These are phyloP conservation scores for Plebejus melissa DNA, from an alignment of 2,888 invertebrate species.

Conservation along the genomic window DNA sequence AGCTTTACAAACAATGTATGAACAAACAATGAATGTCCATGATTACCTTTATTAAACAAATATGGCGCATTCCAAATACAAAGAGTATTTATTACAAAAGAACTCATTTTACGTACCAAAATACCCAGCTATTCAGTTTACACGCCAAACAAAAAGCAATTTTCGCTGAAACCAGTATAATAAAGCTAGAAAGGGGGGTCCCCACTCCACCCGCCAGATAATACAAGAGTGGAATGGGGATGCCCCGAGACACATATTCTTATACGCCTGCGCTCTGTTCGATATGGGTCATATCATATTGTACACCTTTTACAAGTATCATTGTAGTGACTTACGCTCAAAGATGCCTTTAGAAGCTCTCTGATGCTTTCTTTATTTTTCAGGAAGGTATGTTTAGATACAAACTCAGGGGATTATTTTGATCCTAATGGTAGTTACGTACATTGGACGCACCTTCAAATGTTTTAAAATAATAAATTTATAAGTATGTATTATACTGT, in stretches of 20 bases:
- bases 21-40: not conserved
- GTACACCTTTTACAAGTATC: conserved; percentile 26
- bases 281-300: conserved; percentile 63
- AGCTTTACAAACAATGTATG: not conserved
- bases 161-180: conserved; percentile 50
- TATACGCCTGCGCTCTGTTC: conserved; percentile 63
- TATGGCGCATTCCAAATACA: conserved; percentile 6
- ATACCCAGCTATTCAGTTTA: conserved; percentile 40
- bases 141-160: conserved; percentile 50
- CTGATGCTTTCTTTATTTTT: not conserved
- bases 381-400: not conserved
- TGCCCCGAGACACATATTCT: conserved; percentile 62
- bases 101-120: conserved; percentile 32
- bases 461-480: no score
- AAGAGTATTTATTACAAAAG: conserved; percentile 22
- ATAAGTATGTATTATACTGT: no score
- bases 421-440: not conserved
- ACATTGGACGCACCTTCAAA: not conserved
- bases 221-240: conserved; percentile 45
- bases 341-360: not conserved
- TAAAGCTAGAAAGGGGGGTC: conserved; percentile 44
- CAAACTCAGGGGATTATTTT: not conserved
- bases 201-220: conserved; percentile 46
- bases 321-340: not conserved
- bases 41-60: conserved; percentile 9